phyloP scores from a whole-genome alignment of 2,113 vertebrate genomes.

The Prionailurus bengalensis region DNA sequence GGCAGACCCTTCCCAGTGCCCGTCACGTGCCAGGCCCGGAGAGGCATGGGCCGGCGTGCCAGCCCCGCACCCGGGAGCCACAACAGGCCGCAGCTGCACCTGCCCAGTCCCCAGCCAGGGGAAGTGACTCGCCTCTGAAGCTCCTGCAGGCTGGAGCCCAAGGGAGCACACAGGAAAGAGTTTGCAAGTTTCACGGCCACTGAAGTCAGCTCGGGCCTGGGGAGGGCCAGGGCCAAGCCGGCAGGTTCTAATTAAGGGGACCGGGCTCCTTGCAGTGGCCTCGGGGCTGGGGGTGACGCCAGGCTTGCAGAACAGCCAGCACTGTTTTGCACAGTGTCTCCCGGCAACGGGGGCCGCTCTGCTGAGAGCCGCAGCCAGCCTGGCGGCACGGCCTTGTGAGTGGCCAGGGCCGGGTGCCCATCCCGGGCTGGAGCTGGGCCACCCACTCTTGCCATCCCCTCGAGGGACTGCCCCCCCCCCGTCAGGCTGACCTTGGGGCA shows the following conservation, averaged over 20 bases:
- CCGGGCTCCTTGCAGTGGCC: slow-evolving; percentile 78
- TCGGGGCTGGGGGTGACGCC: slow-evolving; percentile 73
- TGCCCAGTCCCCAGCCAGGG: neutral
- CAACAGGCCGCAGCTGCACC: neutral
- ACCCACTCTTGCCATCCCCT: neutral
- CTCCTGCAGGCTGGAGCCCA: slow-evolving; percentile 23
- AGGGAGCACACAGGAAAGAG: slow-evolving; percentile 57
- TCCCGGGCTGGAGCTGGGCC: neutral
- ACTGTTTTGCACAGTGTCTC: slow-evolving; percentile 85
- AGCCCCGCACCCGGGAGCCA: neutral
- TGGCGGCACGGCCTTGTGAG: slow-evolving; percentile 2
- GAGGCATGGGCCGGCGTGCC: neutral
- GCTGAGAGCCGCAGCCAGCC: slow-evolving; percentile 76
- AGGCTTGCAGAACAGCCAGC: slow-evolving; percentile 74
- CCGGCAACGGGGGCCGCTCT: slow-evolving; percentile 81
- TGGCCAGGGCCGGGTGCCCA: slow-evolving; percentile 55
- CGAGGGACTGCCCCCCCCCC: neutral
- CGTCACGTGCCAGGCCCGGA: neutral
- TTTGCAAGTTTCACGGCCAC: slow-evolving; percentile 42
- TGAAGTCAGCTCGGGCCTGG: slow-evolving; percentile 54
- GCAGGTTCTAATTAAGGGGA: slow-evolving; percentile 84
- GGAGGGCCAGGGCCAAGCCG: neutral
- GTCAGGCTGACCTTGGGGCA: too few relatives aligned
- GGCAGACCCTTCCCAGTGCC: neutral
- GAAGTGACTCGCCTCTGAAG: neutral